Conservation (phyloP, 2,888 invertebrate species). For the Xylophagus ater region DNA sequence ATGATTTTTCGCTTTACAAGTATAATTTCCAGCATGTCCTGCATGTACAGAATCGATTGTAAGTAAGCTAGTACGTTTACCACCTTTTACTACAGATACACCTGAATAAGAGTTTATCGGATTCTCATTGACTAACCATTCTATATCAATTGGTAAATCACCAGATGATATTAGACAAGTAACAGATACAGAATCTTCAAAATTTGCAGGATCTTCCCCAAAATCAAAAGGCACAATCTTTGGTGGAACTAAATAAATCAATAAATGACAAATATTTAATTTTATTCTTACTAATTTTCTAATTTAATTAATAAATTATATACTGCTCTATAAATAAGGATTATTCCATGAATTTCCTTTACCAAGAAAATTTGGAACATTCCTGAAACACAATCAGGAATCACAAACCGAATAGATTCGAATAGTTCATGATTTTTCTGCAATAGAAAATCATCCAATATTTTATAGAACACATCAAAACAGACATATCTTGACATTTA, state of each 20-base stretch:
- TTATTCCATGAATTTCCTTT: too few relatives aligned
- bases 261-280: conserved; percentile 9
- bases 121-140: conserved; percentile 47
- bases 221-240: conserved; percentile 55
- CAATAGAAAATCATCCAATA: too few relatives aligned
- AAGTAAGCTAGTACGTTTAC: conserved; percentile 48
- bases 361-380: too few relatives aligned
- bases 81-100: conserved; percentile 35
- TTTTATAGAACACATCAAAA: too few relatives aligned
- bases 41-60: conserved; percentile 53
- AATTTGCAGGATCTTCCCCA: conserved; percentile 50
- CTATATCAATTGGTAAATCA: conserved; percentile 49
- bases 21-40: conserved; percentile 52
- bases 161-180: conserved; percentile 46
- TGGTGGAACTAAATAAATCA: conserved; percentile 47
- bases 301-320: too few relatives aligned
- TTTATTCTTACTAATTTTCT: too few relatives aligned
- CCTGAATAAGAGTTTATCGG: conserved; percentile 34
- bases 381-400: too few relatives aligned
- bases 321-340: too few relatives aligned
- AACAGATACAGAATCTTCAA: conserved; percentile 45
- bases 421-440: too few relatives aligned
- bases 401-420: too few relatives aligned
- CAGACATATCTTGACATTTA: too few relatives aligned
- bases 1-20: conserved; percentile 49